Base-by-base conservation (phyloP, 2,888 invertebrate genomes). In the Panopea generosa region DNA sequence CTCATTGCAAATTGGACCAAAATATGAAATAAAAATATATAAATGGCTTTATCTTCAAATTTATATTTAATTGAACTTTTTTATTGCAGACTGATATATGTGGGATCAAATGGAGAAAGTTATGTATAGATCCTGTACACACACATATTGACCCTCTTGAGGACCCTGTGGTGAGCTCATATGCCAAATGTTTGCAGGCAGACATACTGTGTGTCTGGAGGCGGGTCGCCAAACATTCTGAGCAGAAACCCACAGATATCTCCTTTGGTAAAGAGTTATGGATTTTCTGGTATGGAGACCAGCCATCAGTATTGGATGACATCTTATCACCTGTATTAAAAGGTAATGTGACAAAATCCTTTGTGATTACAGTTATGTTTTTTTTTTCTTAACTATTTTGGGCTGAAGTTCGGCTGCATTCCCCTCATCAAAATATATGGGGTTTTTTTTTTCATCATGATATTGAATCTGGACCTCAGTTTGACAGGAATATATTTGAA, bases 221-320 rank as follows among this genome's bases (percentile, higher is more conserved):
- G 91, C 95, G 98, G 87, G 97, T 97, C 86, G 88, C 84, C 55
- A 84, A 84, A 43, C 82, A 84, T 59, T 82, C 86, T 4, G 88
- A 88, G 43, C 85, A 84, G 49, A 76, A 83, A 22, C 77, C 80
- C 38, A 66, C 83, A 22, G 90, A 90, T 55, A 83, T 91, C 22
- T 78, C 87, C 45, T 90, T 86, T 73, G 87, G 86, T 63, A 99
- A 99, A 94, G 99, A 99, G 93, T 95, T 99, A 78, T 99, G 99
- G 99, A 97, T 99, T 93, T 99, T 99, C 94, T 99, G 99, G 99
- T 99, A 99, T 94, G 98, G 98, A 91, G 98, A 98, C 63, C 88
- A 89, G 65, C 91, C 92, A 2, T 75, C 84, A 24, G 87, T 82
- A 27, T 76, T 92, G 29, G 82, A 86, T 22, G 84, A 83, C 24